Conservation (phyloP, 2,113 vertebrate species). For the Cryptotis parvus region DNA sequence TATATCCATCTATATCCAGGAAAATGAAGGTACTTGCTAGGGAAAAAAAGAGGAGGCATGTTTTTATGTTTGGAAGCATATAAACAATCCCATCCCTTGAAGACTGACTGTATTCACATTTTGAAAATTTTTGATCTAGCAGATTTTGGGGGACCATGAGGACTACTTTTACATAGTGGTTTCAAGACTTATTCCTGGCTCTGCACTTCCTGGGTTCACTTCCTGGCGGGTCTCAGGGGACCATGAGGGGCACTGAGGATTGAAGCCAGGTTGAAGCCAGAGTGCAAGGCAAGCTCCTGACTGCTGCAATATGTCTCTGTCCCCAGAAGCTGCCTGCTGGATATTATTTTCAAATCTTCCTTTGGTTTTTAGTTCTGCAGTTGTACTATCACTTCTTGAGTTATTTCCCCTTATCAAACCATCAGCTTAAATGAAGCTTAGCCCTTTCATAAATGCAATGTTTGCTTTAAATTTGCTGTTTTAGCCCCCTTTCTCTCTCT, state of each 20-base stretch:
- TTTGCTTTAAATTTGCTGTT: neutral
- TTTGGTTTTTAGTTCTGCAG: neutral
- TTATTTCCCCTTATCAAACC: neutral
- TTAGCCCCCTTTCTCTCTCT: too few relatives aligned
- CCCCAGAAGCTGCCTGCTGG: too few relatives aligned
- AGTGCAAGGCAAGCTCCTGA: too few relatives aligned
- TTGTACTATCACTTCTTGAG: neutral
- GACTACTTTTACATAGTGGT: too few relatives aligned
- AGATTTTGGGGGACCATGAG: neutral
- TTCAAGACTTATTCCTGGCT: too few relatives aligned
- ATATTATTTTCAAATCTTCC: neutral
- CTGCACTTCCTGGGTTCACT: too few relatives aligned
- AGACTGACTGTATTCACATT: conserved; percentile 37
- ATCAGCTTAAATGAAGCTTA: neutral
- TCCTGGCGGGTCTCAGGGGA: too few relatives aligned
- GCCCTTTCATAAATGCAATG: neutral
- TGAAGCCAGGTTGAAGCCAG: too few relatives aligned
- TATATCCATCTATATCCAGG: neutral
- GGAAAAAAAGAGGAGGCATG: neutral
- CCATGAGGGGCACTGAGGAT: too few relatives aligned
- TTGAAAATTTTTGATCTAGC: neutral
- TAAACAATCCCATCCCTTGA: neutral
- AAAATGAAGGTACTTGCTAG: neutral
- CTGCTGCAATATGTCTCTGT: too few relatives aligned
- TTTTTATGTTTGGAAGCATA: neutral